A percentile compares a stretch with the other conserved stretches of the same genome.
phyloP scores from a whole-genome alignment of 1,140 invertebrate genomes.

The Helicoverpa armigera region DNA sequence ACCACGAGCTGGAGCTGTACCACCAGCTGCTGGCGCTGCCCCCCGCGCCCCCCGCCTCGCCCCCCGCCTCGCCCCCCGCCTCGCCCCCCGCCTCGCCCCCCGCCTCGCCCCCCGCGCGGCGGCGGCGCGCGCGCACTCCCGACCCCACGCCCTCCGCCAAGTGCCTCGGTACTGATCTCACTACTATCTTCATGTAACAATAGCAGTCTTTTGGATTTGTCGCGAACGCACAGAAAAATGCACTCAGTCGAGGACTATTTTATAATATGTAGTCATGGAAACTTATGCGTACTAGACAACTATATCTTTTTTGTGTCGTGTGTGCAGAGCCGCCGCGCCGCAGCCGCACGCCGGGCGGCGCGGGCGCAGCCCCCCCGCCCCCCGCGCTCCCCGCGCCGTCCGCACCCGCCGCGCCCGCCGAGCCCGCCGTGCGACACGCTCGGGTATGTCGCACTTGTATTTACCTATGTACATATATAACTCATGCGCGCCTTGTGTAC shows the following conservation, averaged over 20 bases:
- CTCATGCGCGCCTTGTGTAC: no score
- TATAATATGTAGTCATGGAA: no score
- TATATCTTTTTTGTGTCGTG: background rate
- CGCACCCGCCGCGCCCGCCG: background rate
- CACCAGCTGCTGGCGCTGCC: constrained; percentile 75
- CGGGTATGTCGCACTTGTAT: constrained; percentile 44
- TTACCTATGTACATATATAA: background rate
- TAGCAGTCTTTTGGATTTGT: no score
- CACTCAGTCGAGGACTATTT: no score
- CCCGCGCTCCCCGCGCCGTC: constrained; percentile 45
- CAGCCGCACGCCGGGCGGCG: constrained; percentile 67
- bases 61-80: constrained; percentile 44
- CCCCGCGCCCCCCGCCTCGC: constrained; percentile 53
- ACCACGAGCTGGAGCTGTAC: constrained; percentile 81
- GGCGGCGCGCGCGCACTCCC: constrained; percentile 61
- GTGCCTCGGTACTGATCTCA: background rate
- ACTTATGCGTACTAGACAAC: no score
- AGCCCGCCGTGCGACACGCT: constrained; percentile 43
- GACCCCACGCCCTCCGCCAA: constrained; percentile 3
- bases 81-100: constrained; percentile 56
- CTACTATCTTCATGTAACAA: no score
- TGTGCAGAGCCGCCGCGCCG: constrained; percentile 62
- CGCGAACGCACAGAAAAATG: no score
- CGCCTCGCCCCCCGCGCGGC: constrained; percentile 61
- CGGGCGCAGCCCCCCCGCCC: constrained; percentile 47